phyloP scores from a whole-genome alignment of 2,888 invertebrate species.

The Fabriciana adippe region DNA sequence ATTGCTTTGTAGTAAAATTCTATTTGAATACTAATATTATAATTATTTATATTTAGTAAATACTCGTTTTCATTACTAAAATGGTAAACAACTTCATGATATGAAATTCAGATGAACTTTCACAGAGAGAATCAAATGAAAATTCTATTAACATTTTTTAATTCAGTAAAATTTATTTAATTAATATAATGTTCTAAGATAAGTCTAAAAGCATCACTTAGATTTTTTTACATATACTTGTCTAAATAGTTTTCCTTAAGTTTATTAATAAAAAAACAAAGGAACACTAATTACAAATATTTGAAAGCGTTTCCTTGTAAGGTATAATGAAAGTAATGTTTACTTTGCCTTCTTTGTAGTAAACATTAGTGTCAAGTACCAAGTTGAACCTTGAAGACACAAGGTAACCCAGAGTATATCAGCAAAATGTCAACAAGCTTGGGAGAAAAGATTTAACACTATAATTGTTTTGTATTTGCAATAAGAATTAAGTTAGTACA shows the following conservation, averaged over 20 bases:
- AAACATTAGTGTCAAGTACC: slow-evolving; percentile 75
- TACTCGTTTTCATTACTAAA: too few species aligned
- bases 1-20: too few species aligned
- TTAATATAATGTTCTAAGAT: too few species aligned
- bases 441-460: slow-evolving; percentile 62
- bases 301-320: slow-evolving; percentile 37
- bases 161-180: too few species aligned
- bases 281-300: slow-evolving; percentile 18
- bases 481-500: slow-evolving; percentile 61
- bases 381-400: slow-evolving; percentile 66
- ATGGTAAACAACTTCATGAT: too few species aligned
- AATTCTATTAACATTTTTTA: too few species aligned
- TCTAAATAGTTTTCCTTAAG: background rate
- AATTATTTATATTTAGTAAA: too few species aligned
- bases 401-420: slow-evolving; percentile 71
- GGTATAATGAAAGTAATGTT: slow-evolving; percentile 60
- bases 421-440: slow-evolving; percentile 74
- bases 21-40: too few species aligned
- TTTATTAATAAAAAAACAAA: slow-evolving; percentile 9
- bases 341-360: slow-evolving; percentile 53
- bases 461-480: slow-evolving; percentile 56
- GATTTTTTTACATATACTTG: background rate
- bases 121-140: too few species aligned
- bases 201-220: too few species aligned
- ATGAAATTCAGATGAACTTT: too few species aligned